Evolutionary conservation across 2,797 vertebrate species (phyloP).

Genomic region (Scleropages formosus): DNA sequence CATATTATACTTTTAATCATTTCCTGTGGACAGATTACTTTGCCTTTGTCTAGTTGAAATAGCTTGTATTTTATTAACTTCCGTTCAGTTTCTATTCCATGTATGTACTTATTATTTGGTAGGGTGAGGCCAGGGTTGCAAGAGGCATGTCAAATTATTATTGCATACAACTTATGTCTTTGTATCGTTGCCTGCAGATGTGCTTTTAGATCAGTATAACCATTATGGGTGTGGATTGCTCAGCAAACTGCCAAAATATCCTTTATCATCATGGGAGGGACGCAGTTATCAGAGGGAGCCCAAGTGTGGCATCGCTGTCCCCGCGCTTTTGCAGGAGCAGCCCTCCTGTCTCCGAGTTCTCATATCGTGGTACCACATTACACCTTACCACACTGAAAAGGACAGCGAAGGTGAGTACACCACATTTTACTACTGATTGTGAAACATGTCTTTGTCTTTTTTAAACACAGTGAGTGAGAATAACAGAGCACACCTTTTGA

Average conservation of each 20-base stretch:
- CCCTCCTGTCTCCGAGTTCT: constrained; percentile 40
- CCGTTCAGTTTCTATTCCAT: no score
- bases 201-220: constrained; percentile 18
- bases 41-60: no score
- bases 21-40: no score
- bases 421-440: neutral
- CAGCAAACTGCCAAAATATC: constrained; percentile 24
- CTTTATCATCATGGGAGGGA: constrained; percentile 5
- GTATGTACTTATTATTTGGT: no score
- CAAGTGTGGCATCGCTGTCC: constrained; percentile 3
- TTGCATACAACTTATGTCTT: no score
- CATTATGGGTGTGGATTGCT: constrained; percentile 16
- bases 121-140: no score
- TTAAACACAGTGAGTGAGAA: neutral
- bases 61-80: no score
- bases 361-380: neutral
- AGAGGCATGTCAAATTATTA: no score
- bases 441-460: neutral
- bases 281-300: constrained; percentile 26
- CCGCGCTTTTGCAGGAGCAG: constrained; percentile 57
- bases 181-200: neutral
- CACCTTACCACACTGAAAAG: neutral
- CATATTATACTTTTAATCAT: no score
- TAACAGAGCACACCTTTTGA: neutral
- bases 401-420: constrained; percentile 26